Conservation (phyloP, 2,888 invertebrate genomes). For the Coenonympha arcania region DNA sequence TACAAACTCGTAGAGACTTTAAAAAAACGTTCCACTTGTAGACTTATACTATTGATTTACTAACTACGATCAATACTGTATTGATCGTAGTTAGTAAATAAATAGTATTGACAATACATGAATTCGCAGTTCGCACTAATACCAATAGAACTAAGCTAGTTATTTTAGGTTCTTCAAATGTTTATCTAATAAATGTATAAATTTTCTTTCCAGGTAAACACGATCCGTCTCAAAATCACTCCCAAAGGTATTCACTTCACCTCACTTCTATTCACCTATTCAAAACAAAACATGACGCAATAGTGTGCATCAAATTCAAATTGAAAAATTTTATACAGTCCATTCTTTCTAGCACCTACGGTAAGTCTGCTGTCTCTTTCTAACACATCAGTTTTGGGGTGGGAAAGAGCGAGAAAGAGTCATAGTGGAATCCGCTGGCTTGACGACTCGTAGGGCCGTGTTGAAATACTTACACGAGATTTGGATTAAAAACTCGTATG, state of each 20-base stretch:
- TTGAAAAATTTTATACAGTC: constrained; percentile 33
- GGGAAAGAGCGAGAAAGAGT: constrained; percentile 33
- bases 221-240: constrained; percentile 12
- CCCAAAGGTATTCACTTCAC: constrained; percentile 26
- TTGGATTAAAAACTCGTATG: constrained; percentile 63
- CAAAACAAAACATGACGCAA: constrained; percentile 30
- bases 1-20: too few relatives aligned
- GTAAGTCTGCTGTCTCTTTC: constrained; percentile 26
- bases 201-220: constrained; percentile 32
- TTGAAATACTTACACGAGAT: constrained; percentile 68
- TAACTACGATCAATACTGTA: too few relatives aligned
- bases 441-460: constrained; percentile 46
- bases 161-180: too few relatives aligned
- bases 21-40: too few relatives aligned
- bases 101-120: too few relatives aligned
- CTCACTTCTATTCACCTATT: constrained; percentile 24
- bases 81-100: too few relatives aligned
- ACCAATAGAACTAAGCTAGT: too few relatives aligned
- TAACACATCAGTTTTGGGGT: constrained; percentile 15
- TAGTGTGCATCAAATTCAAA: constrained; percentile 32
- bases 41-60: too few relatives aligned
- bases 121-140: too few relatives aligned
- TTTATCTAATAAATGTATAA: background rate
- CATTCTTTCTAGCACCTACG: constrained; percentile 29
- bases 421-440: constrained; percentile 39